phyloP scores from a whole-genome alignment of 2,797 vertebrate genomes.

The Tadarida brasiliensis region DNA sequence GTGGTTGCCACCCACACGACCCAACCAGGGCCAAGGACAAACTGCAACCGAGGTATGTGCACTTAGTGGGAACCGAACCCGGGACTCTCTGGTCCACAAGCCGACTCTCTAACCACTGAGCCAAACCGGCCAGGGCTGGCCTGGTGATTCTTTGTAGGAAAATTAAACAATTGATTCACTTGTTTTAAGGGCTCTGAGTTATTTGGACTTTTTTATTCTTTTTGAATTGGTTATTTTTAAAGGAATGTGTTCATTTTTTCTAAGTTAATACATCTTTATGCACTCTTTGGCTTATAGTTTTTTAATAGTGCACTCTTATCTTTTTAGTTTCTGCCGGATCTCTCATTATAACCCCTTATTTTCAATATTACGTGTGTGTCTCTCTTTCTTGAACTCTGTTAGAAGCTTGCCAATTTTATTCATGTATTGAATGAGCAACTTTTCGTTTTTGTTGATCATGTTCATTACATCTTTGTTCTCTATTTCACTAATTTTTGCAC shows the following conservation, averaged over 20 bases:
- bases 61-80: no score
- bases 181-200: background rate
- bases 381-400: background rate
- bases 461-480: background rate
- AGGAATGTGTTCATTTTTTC: slow-evolving; percentile 42
- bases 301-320: background rate
- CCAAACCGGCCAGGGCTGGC: background rate
- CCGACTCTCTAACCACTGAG: no score
- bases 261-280: background rate
- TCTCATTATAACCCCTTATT: background rate
- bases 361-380: background rate
- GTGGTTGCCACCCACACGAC: no score
- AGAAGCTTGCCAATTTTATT: background rate
- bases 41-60: no score
- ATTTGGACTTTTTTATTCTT: background rate
- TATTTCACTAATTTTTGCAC: background rate
- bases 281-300: background rate
- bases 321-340: background rate
- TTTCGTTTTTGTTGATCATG: background rate
- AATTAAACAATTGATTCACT: background rate
- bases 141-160: background rate
- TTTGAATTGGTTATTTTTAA: slow-evolving; percentile 47
- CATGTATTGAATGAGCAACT: background rate
- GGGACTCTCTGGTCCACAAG: no score
- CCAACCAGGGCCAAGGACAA: no score